Evolutionary conservation across 2,113 vertebrate genomes (phyloP).

Genomic region (Ondatra zibethicus): DNA sequence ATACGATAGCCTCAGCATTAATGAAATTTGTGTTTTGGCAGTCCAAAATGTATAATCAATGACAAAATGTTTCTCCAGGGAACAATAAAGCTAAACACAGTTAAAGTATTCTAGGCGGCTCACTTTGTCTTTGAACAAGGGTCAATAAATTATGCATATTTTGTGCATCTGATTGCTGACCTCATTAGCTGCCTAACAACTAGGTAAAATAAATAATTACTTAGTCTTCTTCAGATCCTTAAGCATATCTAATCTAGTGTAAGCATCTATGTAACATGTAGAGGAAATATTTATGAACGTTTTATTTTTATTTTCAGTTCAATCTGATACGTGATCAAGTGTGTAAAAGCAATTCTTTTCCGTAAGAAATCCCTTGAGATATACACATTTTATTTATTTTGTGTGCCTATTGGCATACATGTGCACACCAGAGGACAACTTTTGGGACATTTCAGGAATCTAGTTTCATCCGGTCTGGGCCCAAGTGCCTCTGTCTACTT

Average conservation of each 20-base stretch:
- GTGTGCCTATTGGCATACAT: not conserved
- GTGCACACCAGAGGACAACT: not conserved
- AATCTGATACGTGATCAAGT: not conserved
- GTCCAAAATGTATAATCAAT: conserved; percentile 64
- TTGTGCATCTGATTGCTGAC: conserved; percentile 48
- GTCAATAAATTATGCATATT: conserved; percentile 68
- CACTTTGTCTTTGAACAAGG: conserved; percentile 49
- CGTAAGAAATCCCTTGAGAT: not conserved
- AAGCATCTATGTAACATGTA: not conserved
- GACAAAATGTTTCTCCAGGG: conserved; percentile 66
- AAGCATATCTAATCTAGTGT: conserved; percentile 54
- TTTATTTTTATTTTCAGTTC: not conserved
- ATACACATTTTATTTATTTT: not conserved
- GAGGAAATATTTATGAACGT: conserved; percentile 18
- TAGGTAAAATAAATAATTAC: conserved; percentile 68
- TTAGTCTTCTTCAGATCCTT: conserved; percentile 29
- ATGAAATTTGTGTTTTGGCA: conserved; percentile 61
- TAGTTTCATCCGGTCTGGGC: fast-evolving
- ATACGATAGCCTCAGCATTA: conserved; percentile 62
- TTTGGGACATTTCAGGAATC: not conserved
- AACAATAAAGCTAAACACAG: conserved; percentile 67
- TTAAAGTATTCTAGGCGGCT: conserved; percentile 57
- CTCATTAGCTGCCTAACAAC: conserved; percentile 65
- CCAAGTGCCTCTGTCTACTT: not conserved
- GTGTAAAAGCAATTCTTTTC: not conserved